Base-by-base conservation (phyloP, 2,113 vertebrate species). In the Paramormyrops kingsleyae region DNA sequence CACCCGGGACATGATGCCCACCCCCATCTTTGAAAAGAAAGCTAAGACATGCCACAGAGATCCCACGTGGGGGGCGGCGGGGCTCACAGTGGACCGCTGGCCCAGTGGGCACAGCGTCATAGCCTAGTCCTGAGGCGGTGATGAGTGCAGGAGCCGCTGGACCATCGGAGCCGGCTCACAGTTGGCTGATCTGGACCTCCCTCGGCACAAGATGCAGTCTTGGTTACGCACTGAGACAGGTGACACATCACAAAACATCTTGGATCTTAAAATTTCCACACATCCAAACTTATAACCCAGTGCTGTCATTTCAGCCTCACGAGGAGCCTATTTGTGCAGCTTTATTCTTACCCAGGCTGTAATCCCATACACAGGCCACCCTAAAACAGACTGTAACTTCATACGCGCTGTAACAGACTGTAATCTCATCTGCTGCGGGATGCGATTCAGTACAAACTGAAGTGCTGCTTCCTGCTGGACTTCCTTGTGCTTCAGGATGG, bases 321-420 rank as follows among this genome's bases (percentile, higher is more conserved):
- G 24, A 50, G 24, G 83, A 86, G n/a, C 74, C 74, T 49, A 86
- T 86, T 50, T 86, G 19, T 50, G 49, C 42, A 4, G 46, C 47
- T 44, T n/a, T 50, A 49, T 47, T 27, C 74, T 86, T 50, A n/a
- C 24, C 6, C 19, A 5, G 83, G 47, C 83, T 49, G 83, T 86
- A 86, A n/a, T 86, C 44, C 47, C 74, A 80, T 80, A 80, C 74
- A 80, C 74, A 80, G 74, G 13, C 31, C 31, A 80, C 35, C 74
- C 74, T 80, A 80, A 86, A 86, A 86, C 83, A 86, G 44, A 86
- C 83, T 85, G 83, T 50, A 50, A 86, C 47, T 27, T 47, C 21
- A 49, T 50, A 86, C 10, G 10, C 24, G 12, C 47, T 50, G 24
- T 13, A 10, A 50, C 83, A 86, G 47, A 49, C 83, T 86, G 83